Percentiles rank a stretch among this genome's conserved stretches.
Conservation (phyloP, 1,140 invertebrate genomes). For the Penaeus chinensis region DNA sequence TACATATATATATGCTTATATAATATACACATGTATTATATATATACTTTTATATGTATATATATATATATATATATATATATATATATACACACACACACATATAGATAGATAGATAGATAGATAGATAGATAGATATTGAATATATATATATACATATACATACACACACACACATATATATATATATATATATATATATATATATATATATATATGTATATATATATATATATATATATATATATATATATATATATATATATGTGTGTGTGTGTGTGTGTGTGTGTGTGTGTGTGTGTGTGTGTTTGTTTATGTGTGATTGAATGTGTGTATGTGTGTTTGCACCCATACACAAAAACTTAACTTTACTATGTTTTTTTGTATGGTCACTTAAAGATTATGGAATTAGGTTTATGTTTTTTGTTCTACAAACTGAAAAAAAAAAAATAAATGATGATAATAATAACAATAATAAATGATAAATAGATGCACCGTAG, state of each 20-base stretch:
- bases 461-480: no score
- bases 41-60: neutral
- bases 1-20: no score
- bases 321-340: neutral
- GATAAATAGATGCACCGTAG: no score
- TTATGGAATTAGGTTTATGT: no score
- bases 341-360: no score
- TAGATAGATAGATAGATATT: neutral
- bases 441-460: no score
- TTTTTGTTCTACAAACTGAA: no score
- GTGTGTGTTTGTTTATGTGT: neutral
- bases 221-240: constrained; percentile 28
- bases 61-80: constrained; percentile 2
- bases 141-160: constrained; percentile 4
- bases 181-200: neutral
- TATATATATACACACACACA: neutral
- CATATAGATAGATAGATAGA: neutral
- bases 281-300: neutral
- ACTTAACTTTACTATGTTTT: no score
- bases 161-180: neutral
- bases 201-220: constrained; percentile 21
- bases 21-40: neutral
- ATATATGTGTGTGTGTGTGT: neutral
- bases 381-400: no score
- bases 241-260: neutral